These are phyloP conservation scores for Andrena flavipes DNA, from an alignment of 2,888 invertebrate genomes.

Conservation along the genomic window DNA sequence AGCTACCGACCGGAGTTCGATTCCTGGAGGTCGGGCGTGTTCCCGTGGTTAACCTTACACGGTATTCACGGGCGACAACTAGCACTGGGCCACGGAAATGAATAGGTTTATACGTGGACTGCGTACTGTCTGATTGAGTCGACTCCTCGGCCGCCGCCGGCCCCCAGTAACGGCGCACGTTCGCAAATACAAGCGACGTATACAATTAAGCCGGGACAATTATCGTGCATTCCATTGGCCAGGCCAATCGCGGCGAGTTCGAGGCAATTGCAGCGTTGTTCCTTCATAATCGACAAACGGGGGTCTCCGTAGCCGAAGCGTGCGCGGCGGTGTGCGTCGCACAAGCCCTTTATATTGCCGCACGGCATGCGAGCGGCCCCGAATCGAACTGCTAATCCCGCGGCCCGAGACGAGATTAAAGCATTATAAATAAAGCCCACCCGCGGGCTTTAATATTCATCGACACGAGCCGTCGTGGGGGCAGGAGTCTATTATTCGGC, in stretches of 20 bases:
- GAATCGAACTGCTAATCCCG: conserved; percentile 19
- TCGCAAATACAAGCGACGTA: conserved; percentile 53
- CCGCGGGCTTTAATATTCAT: conserved; percentile 21
- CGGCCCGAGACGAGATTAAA: conserved; percentile 24
- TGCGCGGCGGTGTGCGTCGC: neutral
- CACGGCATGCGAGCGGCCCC: conserved; percentile 1
- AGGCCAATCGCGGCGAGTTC: conserved; percentile 32
- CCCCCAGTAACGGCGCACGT: conserved; percentile 41
- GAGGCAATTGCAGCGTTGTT: conserved; percentile 46
- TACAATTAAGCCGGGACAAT: conserved; percentile 74
- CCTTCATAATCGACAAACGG: conserved; percentile 44
- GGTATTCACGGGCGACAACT: conserved; percentile 41
- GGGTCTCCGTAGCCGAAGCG: neutral
- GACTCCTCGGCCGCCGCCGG: conserved; percentile 47
- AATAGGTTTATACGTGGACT: conserved; percentile 59
- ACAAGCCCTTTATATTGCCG: conserved; percentile 12
- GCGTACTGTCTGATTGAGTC: conserved; percentile 62
- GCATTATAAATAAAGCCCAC: conserved; percentile 11
- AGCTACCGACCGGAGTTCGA: conserved; percentile 43
- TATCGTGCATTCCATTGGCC: conserved; percentile 59
- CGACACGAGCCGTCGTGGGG: neutral
- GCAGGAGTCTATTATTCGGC: conserved; percentile 21
- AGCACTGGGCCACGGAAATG: conserved; percentile 39
- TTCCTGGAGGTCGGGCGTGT: conserved; percentile 47
- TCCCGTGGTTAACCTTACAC: conserved; percentile 63